Base-by-base conservation (phyloP, 2,888 invertebrate genomes). In the Phortica okadai region DNA sequence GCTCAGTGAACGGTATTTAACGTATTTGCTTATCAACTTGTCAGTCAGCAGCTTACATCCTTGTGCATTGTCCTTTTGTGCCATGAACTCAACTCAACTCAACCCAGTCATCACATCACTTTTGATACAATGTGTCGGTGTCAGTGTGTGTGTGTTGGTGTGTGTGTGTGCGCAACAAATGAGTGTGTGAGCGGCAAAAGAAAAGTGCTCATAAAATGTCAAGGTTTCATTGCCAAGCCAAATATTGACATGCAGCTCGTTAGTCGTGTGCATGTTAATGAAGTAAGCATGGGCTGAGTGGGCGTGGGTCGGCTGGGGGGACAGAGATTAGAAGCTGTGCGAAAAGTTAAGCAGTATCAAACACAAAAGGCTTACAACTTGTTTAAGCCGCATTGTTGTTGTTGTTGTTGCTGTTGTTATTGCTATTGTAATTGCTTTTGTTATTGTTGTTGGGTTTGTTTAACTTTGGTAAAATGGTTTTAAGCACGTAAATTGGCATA, bases 11-110 rank as follows among this genome's bases (percentile, higher is more conserved):
- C 33, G 25, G 11, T 25, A 56, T 56, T 50, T 44, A 54, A 54
- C 21, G 56, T 54, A 54, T 72, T 72, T 72, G 70, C 70, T 72
- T 72, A 72, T 72, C 70, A 72, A 72, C 70, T 72, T 72, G 70
- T 56, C 70, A 56, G 11, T 72, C 16, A 21, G 14, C 54, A 21
- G 16, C n/a, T 16, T 7, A 25, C 62, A 62, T 62, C 25, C 62
- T 62, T 62, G 25, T 62, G 62, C 21, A 16, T 62, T 62, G 62
- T 62, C 8, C 25, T 62, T 33, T 62, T 62, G 16, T 25, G 25
- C 10, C 62, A 10, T 62, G 16, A 62, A 25, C 16, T 62, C 62
- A 16, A 21, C 59, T 4, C 59, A 66, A 14, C 11, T 21, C 66
- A 41, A 6, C 25, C 21, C 21, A 21, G 41, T 14, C 10, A 14